Conservation (phyloP, 2,888 invertebrate species). For the Erynnis tages region DNA sequence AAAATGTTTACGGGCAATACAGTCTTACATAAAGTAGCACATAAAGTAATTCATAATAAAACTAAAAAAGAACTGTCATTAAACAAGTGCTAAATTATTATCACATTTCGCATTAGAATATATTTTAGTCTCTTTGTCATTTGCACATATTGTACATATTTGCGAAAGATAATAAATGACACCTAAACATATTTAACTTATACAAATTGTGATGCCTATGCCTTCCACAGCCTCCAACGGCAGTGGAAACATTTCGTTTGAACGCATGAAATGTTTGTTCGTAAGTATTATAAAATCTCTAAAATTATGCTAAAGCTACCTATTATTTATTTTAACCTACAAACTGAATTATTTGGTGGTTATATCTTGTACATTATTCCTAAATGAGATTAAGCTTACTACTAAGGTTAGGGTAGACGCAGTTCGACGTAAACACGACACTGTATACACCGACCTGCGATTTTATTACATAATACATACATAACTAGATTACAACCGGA, state of each 20-base stretch:
- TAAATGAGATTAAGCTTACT: constrained; percentile 68
- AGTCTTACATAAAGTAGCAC: constrained; percentile 3
- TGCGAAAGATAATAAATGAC: constrained; percentile 33
- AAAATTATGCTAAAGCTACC: constrained; percentile 37
- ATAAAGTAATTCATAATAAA: neutral
- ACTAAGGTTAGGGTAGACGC: constrained; percentile 30
- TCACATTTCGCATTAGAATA: constrained; percentile 16
- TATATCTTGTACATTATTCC: constrained; percentile 72
- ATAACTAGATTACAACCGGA: constrained; percentile 6
- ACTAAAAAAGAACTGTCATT: constrained; percentile 14
- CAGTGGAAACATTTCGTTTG: constrained; percentile 30
- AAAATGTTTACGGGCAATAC: constrained; percentile 5
- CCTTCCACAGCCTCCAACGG: constrained; percentile 60
- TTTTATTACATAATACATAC: constrained; percentile 24
- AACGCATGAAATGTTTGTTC: constrained; percentile 25
- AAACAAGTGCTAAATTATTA: constrained; percentile 22
- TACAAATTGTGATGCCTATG: constrained; percentile 30
- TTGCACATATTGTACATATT: constrained; percentile 28
- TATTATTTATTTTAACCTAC: constrained; percentile 41
- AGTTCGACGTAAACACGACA: constrained; percentile 27
- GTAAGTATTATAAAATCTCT: constrained; percentile 33
- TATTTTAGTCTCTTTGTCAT: constrained; percentile 17
- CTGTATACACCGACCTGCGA: constrained; percentile 29
- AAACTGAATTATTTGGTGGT: constrained; percentile 77
- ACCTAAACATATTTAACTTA: constrained; percentile 35